Conservation (phyloP, 2,113 vertebrate species). For the Neopipo cinnamomea region DNA sequence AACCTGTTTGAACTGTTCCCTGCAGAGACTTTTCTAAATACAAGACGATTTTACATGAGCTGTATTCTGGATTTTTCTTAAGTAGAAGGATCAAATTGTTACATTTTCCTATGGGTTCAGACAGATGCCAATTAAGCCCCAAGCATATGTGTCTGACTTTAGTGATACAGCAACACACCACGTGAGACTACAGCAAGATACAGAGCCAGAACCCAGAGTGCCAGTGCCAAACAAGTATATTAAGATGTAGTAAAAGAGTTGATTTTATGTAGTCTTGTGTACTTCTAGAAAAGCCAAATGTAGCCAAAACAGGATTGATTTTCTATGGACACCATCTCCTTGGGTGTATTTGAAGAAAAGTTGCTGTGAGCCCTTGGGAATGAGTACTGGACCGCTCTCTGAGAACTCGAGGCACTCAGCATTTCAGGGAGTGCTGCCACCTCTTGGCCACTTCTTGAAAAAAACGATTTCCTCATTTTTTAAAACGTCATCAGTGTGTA, state of each 20-base stretch:
- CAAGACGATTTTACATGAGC: background rate
- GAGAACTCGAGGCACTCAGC: background rate
- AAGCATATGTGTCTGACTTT: background rate
- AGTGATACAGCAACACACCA: background rate
- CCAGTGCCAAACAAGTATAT: background rate
- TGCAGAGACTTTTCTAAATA: background rate
- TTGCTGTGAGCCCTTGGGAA: background rate
- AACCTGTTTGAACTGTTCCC: background rate
- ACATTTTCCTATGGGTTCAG: background rate
- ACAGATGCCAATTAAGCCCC: background rate
- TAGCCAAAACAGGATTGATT: background rate
- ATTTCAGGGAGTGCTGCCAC: constrained; percentile 66
- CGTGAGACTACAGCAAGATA: background rate
- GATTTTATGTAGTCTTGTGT: background rate
- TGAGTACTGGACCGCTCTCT: background rate
- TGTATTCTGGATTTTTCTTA: background rate
- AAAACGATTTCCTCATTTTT: background rate
- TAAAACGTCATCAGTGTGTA: background rate
- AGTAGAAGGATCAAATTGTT: background rate
- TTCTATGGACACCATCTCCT: background rate
- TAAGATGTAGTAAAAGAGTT: background rate
- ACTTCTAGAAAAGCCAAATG: background rate
- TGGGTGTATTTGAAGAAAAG: background rate
- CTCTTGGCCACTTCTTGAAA: constrained; percentile 58
- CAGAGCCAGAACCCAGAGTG: background rate